A percentile compares a stretch with the other conserved stretches of the same genome.
Evolutionary conservation across 1,140 invertebrate species (phyloP).

Genomic region (Hylaeus anthracinus): DNA sequence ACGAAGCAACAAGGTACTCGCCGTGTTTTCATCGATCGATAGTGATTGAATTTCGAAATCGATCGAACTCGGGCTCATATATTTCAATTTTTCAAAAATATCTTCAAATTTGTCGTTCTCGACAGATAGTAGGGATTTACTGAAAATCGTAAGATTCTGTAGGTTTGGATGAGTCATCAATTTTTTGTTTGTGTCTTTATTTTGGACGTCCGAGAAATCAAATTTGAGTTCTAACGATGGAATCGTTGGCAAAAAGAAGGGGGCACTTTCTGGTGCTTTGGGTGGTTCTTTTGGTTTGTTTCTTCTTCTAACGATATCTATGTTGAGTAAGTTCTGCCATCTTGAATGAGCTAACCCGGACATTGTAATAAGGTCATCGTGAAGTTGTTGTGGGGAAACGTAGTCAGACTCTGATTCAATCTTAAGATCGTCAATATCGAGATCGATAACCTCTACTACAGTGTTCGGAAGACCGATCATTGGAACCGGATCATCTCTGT

Average conservation of each 20-base stretch:
- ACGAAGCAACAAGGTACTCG: slow-evolving; percentile 85
- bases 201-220: slow-evolving; percentile 83
- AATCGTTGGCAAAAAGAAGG: slow-evolving; percentile 97
- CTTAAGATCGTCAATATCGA: slow-evolving; percentile 74
- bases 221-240: slow-evolving; percentile 92
- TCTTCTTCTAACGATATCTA: slow-evolving; percentile 93
- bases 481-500: slow-evolving; percentile 82
- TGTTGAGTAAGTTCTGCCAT: slow-evolving; percentile 96
- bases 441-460: slow-evolving; percentile 61
- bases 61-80: slow-evolving; percentile 90
- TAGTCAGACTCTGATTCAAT: slow-evolving; percentile 83
- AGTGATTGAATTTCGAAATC: slow-evolving; percentile 95
- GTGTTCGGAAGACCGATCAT: slow-evolving; percentile 83
- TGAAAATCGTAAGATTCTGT: slow-evolving; percentile 85
- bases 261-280: slow-evolving; percentile 91
- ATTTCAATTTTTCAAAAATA: slow-evolving; percentile 89
- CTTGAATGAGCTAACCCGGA: slow-evolving; percentile 92
- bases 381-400: slow-evolving; percentile 91
- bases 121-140: slow-evolving; percentile 81
- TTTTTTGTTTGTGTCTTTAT: slow-evolving; percentile 76
- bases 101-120: slow-evolving; percentile 80
- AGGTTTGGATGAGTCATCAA: slow-evolving; percentile 82
- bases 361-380: slow-evolving; percentile 91
- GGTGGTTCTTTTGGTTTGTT: slow-evolving; percentile 95
- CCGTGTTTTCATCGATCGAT: slow-evolving; percentile 86